Base-by-base conservation (phyloP, 2,797 vertebrate genomes). In the Strix occidentalis region DNA sequence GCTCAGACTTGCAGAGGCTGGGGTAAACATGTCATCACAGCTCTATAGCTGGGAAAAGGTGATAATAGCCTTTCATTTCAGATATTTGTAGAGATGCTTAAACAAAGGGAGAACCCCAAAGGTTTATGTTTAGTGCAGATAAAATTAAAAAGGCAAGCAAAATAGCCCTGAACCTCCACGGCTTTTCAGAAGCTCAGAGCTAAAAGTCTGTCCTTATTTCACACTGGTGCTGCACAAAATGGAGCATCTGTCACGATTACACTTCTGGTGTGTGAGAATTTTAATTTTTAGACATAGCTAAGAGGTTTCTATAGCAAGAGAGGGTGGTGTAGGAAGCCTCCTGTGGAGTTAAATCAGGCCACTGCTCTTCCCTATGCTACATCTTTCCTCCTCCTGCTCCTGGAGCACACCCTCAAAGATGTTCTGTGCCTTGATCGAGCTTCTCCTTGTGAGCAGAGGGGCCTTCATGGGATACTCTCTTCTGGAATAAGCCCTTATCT, bases 191-290 rank as follows among this genome's bases (percentile, higher is more conserved):
- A 46, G 57, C 81, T 93, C 21, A 0, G 68, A 88, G 74, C 74
- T 58, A 11, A 68, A 60, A 89, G 41, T 14, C 16, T 97, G 95
- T 95, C 95, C 92, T 96, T 92, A 89, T 65, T 94, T 97, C 87
- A 97, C 96, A 91, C 72, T 39, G 69, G 84, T 71, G 75, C 87
- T 89, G 84, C 89, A 92, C 90, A 94, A 97, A 92, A 97, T 95
- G 94, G 93, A 97, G 94, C 93, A 97, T 91, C 95, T 95, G 95
- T 87, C 90, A 63, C 0, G 11, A 17, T 95, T 72, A 41, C 89
- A 90, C 90, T 96, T 96, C n/a, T 87, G 81, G 29, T 53, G 66
- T 77, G 93, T 95, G 95, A 92, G 94, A 92, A 77, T 75, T 77
- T 51, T 9, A 91, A 92, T 94, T 97, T 95, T 90, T 68, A 93